Conservation (phyloP, 2,113 vertebrate species). For the Pomatostomus ruficeps region DNA sequence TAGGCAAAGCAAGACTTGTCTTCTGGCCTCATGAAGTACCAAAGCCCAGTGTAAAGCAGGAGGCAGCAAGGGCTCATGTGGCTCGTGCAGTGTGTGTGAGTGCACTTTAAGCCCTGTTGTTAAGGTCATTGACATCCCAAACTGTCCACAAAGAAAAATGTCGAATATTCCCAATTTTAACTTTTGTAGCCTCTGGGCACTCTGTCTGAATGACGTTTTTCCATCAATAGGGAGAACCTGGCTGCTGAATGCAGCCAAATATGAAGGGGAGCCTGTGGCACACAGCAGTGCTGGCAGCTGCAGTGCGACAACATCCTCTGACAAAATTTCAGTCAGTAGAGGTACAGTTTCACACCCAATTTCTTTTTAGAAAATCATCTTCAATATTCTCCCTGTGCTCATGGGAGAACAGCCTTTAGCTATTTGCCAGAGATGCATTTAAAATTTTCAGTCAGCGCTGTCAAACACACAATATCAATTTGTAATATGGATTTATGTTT, state of each 20-base stretch:
- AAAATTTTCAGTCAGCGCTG: background rate
- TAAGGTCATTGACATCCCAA: background rate
- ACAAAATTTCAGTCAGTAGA: background rate
- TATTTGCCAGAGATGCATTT: background rate
- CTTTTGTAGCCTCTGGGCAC: background rate
- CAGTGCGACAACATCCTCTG: fast-evolving
- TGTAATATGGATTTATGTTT: background rate
- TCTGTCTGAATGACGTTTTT: background rate
- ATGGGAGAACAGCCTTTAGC: background rate
- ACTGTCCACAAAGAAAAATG: background rate
- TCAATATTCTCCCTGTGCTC: background rate
- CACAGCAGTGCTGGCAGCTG: background rate
- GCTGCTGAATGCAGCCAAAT: background rate
- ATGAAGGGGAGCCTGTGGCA: fast-evolving
- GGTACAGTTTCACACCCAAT: background rate
- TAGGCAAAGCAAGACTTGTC: background rate
- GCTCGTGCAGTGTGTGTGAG: background rate
- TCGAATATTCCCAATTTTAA: background rate
- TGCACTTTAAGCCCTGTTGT: background rate
- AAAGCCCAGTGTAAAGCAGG: background rate
- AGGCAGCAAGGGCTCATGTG: background rate
- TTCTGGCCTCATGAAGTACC: background rate
- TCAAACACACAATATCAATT: background rate
- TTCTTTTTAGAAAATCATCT: background rate
- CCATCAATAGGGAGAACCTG: background rate